Conservation (phyloP, 2,113 vertebrate genomes). For the Potamarius usumacintae region DNA sequence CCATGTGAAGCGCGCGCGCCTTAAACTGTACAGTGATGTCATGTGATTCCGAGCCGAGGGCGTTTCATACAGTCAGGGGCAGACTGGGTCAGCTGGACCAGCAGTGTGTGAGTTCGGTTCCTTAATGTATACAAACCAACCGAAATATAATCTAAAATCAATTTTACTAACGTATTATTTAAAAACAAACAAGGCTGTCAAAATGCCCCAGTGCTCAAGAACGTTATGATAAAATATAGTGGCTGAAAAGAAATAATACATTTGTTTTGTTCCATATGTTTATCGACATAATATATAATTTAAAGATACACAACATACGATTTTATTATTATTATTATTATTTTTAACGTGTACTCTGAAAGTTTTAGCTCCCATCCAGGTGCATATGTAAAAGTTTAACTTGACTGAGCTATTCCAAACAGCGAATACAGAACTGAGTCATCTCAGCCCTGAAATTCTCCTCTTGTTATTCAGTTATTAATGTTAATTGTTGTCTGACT, state of each 20-base stretch:
- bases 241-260: not conserved
- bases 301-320: not conserved
- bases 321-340: too few species aligned
- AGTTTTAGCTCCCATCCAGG: too few species aligned
- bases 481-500: not conserved
- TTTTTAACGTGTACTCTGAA: not conserved
- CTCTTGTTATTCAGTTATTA: not conserved
- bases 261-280: not conserved
- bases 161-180: not conserved
- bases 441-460: not conserved
- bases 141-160: not conserved
- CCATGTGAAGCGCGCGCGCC: constrained; percentile 16
- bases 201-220: not conserved
- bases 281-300: not conserved
- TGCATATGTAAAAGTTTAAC: not conserved
- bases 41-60: constrained; percentile 22
- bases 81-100: not conserved
- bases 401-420: not conserved
- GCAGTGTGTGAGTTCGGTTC: not conserved
- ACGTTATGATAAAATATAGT: not conserved
- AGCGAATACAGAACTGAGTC: not conserved
- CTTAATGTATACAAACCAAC: not conserved
- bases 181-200: not conserved
- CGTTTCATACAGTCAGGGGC: not conserved
- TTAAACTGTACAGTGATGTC: constrained; percentile 33